Conservation (phyloP, 2,888 invertebrate genomes). For the Pteria penguin region DNA sequence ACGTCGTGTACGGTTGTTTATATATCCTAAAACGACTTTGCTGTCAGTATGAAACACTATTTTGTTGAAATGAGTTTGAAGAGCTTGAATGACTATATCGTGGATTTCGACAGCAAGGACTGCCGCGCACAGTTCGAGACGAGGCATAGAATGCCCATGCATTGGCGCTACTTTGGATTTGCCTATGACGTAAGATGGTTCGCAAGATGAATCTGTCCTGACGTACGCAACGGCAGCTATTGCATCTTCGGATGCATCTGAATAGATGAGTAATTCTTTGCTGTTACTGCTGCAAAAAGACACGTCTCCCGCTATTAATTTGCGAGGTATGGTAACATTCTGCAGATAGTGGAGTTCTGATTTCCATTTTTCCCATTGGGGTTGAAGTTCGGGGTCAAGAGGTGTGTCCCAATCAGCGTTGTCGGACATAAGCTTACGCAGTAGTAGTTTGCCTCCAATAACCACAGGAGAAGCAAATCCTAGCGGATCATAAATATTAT, state of each 20-base stretch:
- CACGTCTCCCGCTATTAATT: neutral
- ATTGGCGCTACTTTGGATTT: conserved; percentile 56
- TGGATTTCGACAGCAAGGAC: conserved; percentile 48
- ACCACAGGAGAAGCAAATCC: conserved; percentile 18
- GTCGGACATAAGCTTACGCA: neutral
- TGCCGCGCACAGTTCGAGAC: conserved; percentile 55
- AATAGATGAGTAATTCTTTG: conserved; percentile 29
- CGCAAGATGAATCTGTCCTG: neutral
- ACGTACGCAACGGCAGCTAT: conserved; percentile 56
- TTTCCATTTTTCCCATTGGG: conserved; percentile 6
- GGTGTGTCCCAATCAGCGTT: conserved; percentile 17
- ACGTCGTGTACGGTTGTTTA: conserved; percentile 37
- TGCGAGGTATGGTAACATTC: neutral
- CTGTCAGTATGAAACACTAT: conserved; percentile 47
- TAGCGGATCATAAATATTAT: conserved; percentile 26
- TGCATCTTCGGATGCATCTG: conserved; percentile 57
- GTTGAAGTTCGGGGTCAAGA: conserved; percentile 5
- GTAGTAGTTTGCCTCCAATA: conserved; percentile 12
- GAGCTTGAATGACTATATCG: conserved; percentile 15
- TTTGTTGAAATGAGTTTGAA: conserved; percentile 19
- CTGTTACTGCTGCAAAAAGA: neutral
- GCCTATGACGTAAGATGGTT: conserved; percentile 48
- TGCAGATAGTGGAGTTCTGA: conserved; percentile 6
- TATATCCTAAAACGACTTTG: conserved; percentile 48
- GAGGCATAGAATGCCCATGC: conserved; percentile 50